phyloP scores from a whole-genome alignment of 30 jellyfish, hydroid and myxozoan genomes.

The Sanderia malayensis region DNA sequence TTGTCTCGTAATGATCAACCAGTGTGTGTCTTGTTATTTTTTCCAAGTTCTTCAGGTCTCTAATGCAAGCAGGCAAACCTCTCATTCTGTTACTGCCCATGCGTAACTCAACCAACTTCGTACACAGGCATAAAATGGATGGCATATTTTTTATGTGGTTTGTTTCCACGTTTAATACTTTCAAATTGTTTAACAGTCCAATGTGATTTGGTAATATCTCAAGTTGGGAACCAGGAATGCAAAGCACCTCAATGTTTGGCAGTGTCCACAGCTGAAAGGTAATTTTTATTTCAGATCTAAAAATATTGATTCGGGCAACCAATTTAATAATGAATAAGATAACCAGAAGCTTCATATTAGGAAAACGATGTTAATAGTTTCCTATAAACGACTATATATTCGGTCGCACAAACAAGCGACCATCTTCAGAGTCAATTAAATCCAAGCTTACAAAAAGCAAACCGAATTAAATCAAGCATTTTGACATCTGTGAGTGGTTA shows the following conservation, averaged over 20 bases:
- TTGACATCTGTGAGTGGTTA: no score
- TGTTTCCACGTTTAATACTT: neutral
- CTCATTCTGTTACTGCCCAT: neutral
- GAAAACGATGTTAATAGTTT: no score
- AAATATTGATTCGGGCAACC: no score
- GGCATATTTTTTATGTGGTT: neutral
- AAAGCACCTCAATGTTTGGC: neutral
- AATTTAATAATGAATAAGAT: no score
- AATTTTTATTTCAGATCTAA: no score
- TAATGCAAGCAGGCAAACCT: neutral
- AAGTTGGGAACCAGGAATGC: neutral
- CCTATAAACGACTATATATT: no score
- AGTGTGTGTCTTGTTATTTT: neutral
- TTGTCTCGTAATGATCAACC: neutral
- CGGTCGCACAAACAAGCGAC: no score
- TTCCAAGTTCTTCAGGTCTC: neutral
- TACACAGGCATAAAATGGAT: neutral
- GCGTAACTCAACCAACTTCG: neutral
- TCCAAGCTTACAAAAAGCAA: no score
- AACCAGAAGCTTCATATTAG: no score
- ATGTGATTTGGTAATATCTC: neutral
- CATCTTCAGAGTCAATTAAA: no score
- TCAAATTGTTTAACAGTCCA: neutral
- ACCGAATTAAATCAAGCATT: no score
- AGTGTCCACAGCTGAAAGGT: constrained; percentile 1